These are phyloP conservation scores for Hemicrepidius hirtus DNA, from an alignment of 2,888 invertebrate species.

Conservation along the genomic window DNA sequence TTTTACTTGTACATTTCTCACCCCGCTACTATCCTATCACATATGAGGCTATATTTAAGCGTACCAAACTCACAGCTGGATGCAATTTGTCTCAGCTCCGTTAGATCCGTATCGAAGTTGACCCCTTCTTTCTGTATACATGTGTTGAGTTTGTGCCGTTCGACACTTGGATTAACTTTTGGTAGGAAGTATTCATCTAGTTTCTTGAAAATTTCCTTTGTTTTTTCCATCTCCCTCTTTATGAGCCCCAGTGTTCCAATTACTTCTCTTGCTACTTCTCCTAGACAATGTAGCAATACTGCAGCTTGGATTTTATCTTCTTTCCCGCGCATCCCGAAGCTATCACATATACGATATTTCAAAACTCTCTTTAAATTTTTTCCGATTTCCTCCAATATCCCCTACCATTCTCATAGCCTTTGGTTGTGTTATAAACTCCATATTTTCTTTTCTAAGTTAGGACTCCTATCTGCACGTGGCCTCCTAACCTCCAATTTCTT, in stretches of 20 bases:
- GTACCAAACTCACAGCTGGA: slow-evolving; percentile 1
- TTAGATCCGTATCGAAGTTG: slow-evolving; percentile 4
- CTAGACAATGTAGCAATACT: slow-evolving; percentile 40
- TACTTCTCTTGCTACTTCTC: slow-evolving; percentile 39
- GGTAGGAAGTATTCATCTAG: not conserved
- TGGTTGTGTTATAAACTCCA: slow-evolving; percentile 47
- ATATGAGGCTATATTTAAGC: too few species aligned
- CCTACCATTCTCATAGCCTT: slow-evolving; percentile 53
- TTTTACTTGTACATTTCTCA: too few species aligned
- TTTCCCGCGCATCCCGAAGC: slow-evolving; percentile 45
- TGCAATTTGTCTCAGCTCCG: slow-evolving; percentile 1
- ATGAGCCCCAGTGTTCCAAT: slow-evolving; percentile 27
- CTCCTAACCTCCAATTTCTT: too few species aligned
- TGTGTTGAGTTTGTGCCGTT: slow-evolving; percentile 17
- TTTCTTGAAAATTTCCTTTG: not conserved
- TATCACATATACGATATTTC: slow-evolving; percentile 36
- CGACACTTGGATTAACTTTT: slow-evolving; percentile 11
- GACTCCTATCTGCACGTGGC: too few species aligned
- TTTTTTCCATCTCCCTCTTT: not conserved
- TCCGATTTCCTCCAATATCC: slow-evolving; percentile 49
- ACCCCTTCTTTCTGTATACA: not conserved
- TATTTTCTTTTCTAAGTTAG: not conserved
- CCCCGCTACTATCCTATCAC: slow-evolving; percentile 1
- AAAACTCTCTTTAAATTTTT: too few species aligned
- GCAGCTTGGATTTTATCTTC: slow-evolving; percentile 40